A percentile compares a stretch with the other conserved stretches of the same genome.
These are phyloP conservation scores for Kryptolebias marmoratus DNA, from an alignment of 2,113 vertebrate species.

Conservation along the genomic window DNA sequence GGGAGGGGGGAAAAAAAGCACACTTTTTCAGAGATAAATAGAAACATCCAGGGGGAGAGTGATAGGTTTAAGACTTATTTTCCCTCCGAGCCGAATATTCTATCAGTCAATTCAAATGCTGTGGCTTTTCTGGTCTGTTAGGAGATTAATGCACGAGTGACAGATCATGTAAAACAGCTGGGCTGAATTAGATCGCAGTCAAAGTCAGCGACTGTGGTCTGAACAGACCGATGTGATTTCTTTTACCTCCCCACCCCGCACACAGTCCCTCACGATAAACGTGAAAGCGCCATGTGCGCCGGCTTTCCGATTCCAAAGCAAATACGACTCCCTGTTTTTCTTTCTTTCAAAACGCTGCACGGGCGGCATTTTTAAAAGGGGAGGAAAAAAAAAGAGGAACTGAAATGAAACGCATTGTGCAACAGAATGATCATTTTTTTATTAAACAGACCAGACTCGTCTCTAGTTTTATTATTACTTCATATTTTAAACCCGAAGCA, in stretches of 20 bases:
- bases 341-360: background rate
- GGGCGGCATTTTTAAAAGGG: conserved; percentile 19
- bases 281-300: background rate
- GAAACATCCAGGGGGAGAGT: background rate
- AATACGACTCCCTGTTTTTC: background rate
- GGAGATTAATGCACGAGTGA: background rate
- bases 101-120: conserved; percentile 26
- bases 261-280: background rate
- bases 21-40: background rate
- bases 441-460: background rate
- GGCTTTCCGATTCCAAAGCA: conserved; percentile 9
- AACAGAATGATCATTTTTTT: conserved; percentile 3
- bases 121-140: conserved; percentile 25
- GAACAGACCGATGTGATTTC: background rate
- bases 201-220: conserved; percentile 5
- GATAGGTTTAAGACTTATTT: background rate
- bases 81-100: background rate
- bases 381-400: background rate
- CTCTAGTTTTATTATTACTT: background rate
- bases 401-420: conserved; percentile 9
- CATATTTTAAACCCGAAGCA: no score
- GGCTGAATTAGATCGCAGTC: background rate
- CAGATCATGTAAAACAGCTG: conserved; percentile 9
- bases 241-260: background rate
- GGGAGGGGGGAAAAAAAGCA: background rate